phyloP scores from a whole-genome alignment of 2,888 invertebrate species.

The Ectemnius lituratus region DNA sequence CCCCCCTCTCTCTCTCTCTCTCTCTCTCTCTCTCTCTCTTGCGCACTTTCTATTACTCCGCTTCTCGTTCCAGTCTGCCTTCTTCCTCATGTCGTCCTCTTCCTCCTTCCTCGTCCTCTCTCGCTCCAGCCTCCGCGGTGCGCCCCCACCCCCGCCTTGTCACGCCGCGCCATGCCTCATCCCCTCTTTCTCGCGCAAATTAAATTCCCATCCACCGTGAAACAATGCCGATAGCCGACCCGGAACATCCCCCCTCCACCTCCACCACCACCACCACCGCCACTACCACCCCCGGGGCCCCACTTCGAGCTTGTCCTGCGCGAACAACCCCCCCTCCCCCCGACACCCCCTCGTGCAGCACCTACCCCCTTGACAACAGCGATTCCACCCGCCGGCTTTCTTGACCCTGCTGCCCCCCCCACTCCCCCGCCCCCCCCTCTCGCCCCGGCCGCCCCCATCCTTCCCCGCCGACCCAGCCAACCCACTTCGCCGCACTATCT shows the following conservation, averaged over 20 bases:
- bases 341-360: not conserved
- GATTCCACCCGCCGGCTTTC: slow-evolving; percentile 30
- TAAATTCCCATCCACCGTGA: slow-evolving; percentile 77
- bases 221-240: slow-evolving; percentile 71
- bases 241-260: slow-evolving; percentile 50
- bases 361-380: slow-evolving; percentile 9
- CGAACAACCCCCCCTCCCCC: not conserved
- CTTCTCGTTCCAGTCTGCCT: slow-evolving; percentile 31
- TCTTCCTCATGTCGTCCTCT: slow-evolving; percentile 22
- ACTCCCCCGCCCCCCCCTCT: too few relatives aligned
- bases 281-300: too few relatives aligned
- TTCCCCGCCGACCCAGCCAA: not conserved
- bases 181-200: slow-evolving; percentile 70
- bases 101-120: slow-evolving; percentile 25
- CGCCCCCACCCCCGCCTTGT: slow-evolving; percentile 34
- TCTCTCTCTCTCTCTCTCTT: slow-evolving; percentile 20
- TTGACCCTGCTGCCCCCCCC: slow-evolving; percentile 18
- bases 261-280: too few relatives aligned
- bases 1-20: slow-evolving; percentile 18
- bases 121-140: slow-evolving; percentile 24
- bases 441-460: slow-evolving; percentile 3
- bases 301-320: slow-evolving; percentile 10
- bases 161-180: slow-evolving; percentile 25
- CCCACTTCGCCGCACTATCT: slow-evolving; percentile 12
- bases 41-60: slow-evolving; percentile 23